Evolutionary conservation across 2,113 vertebrate genomes (phyloP), one percentile per base, ranked within the genome.

Genomic region (Sceloporus tristichus): DNA sequence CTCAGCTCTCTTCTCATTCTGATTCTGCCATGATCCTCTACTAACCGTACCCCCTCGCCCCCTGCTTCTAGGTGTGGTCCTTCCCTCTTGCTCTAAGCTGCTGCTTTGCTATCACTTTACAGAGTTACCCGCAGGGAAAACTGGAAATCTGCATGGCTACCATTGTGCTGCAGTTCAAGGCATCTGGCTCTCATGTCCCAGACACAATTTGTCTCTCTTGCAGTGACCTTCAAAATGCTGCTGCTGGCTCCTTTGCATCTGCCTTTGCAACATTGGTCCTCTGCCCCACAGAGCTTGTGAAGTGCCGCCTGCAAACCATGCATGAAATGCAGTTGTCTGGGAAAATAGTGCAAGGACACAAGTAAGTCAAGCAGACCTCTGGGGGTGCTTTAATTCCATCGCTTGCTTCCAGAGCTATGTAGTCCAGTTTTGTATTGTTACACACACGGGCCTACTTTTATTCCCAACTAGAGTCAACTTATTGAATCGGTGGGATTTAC

Each of bases 301-400:
- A 99, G 96, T 99, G 99, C 94, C 97, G 99, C 4, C 97, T 99
- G 56, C 99, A 99, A 95, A 96, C 98, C 90, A 99, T 99, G 98
- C 97, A 97, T 0, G 99, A 99, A 88, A 98, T 99, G 98, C 95
- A 98, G 91, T 23, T 96, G 0, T 98, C 98, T 0, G 98, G 98
- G 40, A 99, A 97, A 94, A 97, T 99, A n/a, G 75, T 94, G 2
- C 93, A 93, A 62, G 96, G 97, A 89, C 98, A 98, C 29, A 98
- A 98, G 98, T 99, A 97, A 97, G 98, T 87, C 38, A 40, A 29
- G 25, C 68, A 29, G 68, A 29, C 25, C 25, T 29, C 25, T 71
- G 25, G 25, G 10, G 23, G 25, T 1, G 11, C 9, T 9, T 21
- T 23, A 4, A 34, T 54, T 62, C 59, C 8, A 59, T 59, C 38